Evolutionary conservation across 2,888 invertebrate species (phyloP).

Genomic region (Steinernema carpocapsae): DNA sequence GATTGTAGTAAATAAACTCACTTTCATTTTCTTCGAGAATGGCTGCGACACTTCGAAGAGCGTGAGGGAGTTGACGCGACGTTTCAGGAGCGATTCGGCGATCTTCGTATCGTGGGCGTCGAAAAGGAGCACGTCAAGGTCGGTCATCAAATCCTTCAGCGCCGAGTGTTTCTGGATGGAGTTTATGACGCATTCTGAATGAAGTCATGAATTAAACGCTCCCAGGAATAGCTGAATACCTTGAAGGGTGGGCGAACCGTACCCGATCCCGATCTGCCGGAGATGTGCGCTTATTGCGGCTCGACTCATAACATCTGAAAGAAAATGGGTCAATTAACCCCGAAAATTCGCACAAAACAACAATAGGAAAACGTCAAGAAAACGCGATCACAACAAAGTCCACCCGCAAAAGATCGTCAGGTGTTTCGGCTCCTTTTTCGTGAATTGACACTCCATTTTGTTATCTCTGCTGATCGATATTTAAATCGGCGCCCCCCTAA

Average conservation of each 20-base stretch:
- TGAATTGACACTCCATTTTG: too few species aligned
- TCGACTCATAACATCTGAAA: conserved; percentile 5
- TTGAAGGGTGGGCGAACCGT: background rate
- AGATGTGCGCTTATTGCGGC: background rate
- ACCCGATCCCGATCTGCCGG: conserved; percentile 22
- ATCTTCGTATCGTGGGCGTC: conserved; percentile 13
- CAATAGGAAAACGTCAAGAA: background rate
- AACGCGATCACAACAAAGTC: background rate
- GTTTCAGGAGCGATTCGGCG: background rate
- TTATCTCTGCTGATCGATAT: conserved; percentile 9
- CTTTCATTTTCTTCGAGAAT: background rate
- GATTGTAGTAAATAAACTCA: background rate
- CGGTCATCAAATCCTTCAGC: background rate
- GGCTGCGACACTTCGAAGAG: background rate
- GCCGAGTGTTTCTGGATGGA: background rate
- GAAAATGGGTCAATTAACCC: too few species aligned
- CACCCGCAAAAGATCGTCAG: background rate
- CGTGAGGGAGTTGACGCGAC: conserved; percentile 2
- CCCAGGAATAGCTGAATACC: background rate
- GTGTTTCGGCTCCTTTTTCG: background rate
- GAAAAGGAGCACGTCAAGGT: background rate
- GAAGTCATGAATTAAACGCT: background rate
- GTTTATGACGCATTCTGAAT: background rate
- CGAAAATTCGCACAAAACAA: too few species aligned
- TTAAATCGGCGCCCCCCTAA: too few species aligned